phyloP scores from a whole-genome alignment of 2,797 vertebrate species.

The Aulostomus chinensis region DNA sequence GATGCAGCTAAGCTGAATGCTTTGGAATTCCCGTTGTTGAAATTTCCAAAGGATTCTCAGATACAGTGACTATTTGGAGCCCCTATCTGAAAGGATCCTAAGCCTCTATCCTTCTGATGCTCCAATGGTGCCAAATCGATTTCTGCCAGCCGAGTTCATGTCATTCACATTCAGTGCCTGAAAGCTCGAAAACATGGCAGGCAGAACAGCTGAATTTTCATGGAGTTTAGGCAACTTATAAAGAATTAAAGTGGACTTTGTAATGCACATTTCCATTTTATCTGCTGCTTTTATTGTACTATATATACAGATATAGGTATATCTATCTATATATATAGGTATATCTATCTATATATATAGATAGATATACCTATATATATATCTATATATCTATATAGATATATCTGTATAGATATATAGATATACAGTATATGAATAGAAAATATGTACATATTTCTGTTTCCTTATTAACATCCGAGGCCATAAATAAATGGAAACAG shows the following conservation, averaged over 20 bases:
- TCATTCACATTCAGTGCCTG: constrained; percentile 43
- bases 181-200: constrained; percentile 45
- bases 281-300: constrained; percentile 19
- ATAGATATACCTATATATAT: too few species aligned
- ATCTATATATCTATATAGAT: too few species aligned
- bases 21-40: constrained; percentile 14
- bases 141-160: constrained; percentile 58
- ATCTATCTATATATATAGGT: too few species aligned
- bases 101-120: constrained; percentile 54
- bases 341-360: too few species aligned
- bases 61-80: constrained; percentile 15
- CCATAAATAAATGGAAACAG: too few species aligned
- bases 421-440: too few species aligned
- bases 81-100: constrained; percentile 41
- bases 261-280: constrained; percentile 24
- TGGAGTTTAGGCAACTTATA: constrained; percentile 15
- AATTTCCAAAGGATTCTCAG: constrained; percentile 18
- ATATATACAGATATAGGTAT: too few species aligned
- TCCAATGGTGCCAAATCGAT: constrained; percentile 65
- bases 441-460: too few species aligned
- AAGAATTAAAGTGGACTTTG: constrained; percentile 31
- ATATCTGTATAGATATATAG: too few species aligned
- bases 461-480: too few species aligned
- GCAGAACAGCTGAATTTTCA: constrained; percentile 47
- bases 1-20: too few species aligned